Evolutionary conservation across 1,140 invertebrate genomes (phyloP).

Genomic region (Tenebrio molitor): DNA sequence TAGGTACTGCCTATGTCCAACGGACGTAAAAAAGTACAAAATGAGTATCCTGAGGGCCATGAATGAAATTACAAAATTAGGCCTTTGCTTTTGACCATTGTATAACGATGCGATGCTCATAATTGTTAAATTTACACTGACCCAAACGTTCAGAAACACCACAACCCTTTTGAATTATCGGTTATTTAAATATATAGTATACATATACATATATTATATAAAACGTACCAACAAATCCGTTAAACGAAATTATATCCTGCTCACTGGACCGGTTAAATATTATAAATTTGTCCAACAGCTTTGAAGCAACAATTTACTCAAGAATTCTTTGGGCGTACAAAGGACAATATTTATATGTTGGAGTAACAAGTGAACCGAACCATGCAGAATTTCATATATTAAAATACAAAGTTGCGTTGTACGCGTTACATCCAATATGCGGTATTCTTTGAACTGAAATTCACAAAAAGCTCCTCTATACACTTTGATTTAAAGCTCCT

Average conservation of each 20-base stretch:
- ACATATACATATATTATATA: too few relatives aligned
- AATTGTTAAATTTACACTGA: conserved; percentile 44
- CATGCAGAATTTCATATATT: conserved; percentile 63
- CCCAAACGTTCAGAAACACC: conserved; percentile 35
- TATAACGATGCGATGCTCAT: conserved; percentile 38
- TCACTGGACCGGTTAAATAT: conserved; percentile 21
- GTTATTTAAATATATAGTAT: conserved; percentile 37
- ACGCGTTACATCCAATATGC: conserved; percentile 54
- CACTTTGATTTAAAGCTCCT: conserved; percentile 51
- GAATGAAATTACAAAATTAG: conserved; percentile 43
- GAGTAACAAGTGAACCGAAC: conserved; percentile 60
- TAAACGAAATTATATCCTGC: conserved; percentile 17
- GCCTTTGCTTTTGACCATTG: conserved; percentile 43
- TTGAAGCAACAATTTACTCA: conserved; percentile 52
- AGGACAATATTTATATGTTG: conserved; percentile 62
- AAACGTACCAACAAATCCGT: conserved; percentile 35
- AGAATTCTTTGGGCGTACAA: conserved; percentile 54
- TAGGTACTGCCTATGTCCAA: conserved; percentile 34
- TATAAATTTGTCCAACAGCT: conserved; percentile 55
- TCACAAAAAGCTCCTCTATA: conserved; percentile 55
- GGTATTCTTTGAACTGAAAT: conserved; percentile 59
- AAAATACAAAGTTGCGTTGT: conserved; percentile 63
- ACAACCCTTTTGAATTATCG: conserved; percentile 34
- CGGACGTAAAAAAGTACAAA: conserved; percentile 39
- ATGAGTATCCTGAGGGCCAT: conserved; percentile 40